These are phyloP conservation scores for Cephalopachus bancanus DNA, from an alignment of 2,797 vertebrate species.

Conservation along the genomic window DNA sequence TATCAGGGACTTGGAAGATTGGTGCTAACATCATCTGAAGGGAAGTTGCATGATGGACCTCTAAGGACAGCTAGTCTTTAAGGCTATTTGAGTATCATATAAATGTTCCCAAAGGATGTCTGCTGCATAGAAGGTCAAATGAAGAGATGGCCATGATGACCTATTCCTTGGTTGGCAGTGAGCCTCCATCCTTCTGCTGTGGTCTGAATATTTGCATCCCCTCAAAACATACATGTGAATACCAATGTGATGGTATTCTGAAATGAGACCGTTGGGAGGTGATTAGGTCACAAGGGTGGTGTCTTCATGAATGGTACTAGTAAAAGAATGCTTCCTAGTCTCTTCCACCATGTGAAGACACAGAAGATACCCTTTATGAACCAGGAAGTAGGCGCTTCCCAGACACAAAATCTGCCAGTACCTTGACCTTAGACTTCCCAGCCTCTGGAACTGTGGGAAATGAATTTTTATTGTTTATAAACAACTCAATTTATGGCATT, in stretches of 20 bases:
- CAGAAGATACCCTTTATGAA: neutral
- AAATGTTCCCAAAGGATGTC: neutral
- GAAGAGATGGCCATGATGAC: neutral
- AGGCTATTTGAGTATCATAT: neutral
- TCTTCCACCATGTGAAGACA: neutral
- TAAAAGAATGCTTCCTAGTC: neutral
- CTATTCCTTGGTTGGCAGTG: neutral
- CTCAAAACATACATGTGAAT: neutral
- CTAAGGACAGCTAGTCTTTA: neutral
- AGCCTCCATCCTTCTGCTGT: neutral
- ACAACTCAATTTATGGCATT: neutral
- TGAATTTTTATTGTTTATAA: neutral
- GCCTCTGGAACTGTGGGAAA: neutral
- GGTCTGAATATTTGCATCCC: neutral
- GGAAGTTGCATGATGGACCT: neutral
- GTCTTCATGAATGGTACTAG: neutral
- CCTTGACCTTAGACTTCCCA: neutral
- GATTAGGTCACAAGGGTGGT: neutral
- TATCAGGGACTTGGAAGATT: neutral
- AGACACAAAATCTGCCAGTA: neutral
- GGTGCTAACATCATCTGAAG: neutral
- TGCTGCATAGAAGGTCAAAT: neutral
- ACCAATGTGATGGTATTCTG: neutral
- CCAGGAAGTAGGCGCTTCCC: neutral
- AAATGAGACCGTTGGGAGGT: neutral